Evolutionary conservation across 1,140 invertebrate species (phyloP).

Genomic region (Ridgeia piscesae): DNA sequence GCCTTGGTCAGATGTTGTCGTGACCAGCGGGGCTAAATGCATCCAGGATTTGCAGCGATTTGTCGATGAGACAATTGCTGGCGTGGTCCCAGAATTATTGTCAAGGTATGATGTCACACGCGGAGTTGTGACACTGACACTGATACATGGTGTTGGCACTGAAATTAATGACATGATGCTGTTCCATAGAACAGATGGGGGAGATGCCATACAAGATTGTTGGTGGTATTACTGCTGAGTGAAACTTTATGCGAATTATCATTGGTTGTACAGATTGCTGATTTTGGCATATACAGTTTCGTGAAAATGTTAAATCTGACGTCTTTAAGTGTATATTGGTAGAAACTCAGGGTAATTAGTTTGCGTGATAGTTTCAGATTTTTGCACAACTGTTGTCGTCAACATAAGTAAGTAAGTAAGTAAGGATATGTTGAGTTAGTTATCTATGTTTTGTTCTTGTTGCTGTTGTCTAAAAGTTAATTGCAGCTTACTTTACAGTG

Average conservation of each 20-base stretch:
- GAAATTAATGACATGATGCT: neutral
- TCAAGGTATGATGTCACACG: neutral
- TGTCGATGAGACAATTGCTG: neutral
- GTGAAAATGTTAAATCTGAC: no score
- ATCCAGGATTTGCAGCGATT: neutral
- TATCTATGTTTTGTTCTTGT: neutral
- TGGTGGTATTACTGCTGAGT: neutral
- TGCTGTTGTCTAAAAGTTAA: neutral
- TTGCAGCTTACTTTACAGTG: neutral
- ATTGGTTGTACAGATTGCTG: neutral
- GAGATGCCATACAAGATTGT: neutral
- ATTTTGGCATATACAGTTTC: neutral
- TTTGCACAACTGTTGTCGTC: neutral
- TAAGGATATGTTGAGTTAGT: neutral
- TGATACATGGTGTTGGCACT: neutral
- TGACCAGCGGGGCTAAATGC: no score
- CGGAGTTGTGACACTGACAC: neutral
- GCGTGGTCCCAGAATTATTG: neutral
- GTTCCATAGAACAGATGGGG: neutral
- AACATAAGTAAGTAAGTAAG: neutral
- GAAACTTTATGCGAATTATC: neutral
- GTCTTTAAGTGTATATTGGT: no score
- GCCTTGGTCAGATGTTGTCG: neutral
- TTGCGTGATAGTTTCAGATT: neutral
- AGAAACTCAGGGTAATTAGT: no score